These are phyloP conservation scores for Hipparchia sbordonii DNA, from an alignment of 2,888 invertebrate genomes.

Conservation along the genomic window DNA sequence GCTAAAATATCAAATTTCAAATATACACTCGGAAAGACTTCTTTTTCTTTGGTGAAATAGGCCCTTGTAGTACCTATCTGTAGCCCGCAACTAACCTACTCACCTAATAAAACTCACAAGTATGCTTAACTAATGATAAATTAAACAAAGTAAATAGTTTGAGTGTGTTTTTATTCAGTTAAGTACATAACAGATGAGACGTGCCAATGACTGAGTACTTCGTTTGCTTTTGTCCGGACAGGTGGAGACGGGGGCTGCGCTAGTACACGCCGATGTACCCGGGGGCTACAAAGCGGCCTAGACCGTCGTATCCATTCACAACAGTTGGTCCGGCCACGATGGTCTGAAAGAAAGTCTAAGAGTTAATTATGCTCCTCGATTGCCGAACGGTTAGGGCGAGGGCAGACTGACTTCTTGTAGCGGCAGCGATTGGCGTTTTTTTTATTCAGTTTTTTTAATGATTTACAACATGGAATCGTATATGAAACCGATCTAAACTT, in stretches of 20 bases:
- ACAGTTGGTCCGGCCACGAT: slow-evolving; percentile 74
- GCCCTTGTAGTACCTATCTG: no score
- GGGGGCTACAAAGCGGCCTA: slow-evolving; percentile 49
- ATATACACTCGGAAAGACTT: no score
- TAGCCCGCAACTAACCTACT: no score
- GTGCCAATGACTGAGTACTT: slow-evolving; percentile 33
- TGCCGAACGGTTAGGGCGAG: not conserved
- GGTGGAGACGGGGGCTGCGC: slow-evolving; percentile 31
- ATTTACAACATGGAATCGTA: no score
- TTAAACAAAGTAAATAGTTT: slow-evolving; percentile 27
- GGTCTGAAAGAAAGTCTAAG: slow-evolving; percentile 54
- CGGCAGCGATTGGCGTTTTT: no score
- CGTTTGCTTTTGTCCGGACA: slow-evolving; percentile 32
- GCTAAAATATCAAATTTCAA: no score
- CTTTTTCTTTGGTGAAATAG: no score
- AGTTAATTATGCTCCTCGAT: no score
- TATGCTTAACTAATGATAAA: not conserved
- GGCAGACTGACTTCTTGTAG: no score
- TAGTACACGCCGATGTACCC: slow-evolving; percentile 56
- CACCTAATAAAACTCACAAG: no score
- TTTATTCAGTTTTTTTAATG: no score
- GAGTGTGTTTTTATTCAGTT: slow-evolving; percentile 41
- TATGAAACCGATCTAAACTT: no score
- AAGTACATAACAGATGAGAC: slow-evolving; percentile 34
- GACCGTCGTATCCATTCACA: slow-evolving; percentile 54